These are phyloP conservation scores for Odontomyia ornata DNA, from an alignment of 2,888 invertebrate genomes.

Conservation along the genomic window DNA sequence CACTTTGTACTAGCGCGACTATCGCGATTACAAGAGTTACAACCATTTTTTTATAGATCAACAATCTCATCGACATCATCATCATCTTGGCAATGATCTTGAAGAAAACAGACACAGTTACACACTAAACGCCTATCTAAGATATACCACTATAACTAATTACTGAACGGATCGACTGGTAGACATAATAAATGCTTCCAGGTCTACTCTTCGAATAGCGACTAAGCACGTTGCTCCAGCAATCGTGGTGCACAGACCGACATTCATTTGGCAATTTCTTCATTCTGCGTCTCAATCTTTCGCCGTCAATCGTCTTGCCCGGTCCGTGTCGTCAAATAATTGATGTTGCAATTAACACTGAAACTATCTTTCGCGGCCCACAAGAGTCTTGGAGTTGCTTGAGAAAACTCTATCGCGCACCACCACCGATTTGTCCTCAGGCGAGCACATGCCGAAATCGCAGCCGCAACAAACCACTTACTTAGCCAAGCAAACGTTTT, in stretches of 20 bases:
- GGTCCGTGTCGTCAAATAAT: slow-evolving; percentile 10
- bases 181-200: slow-evolving; percentile 22
- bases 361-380: background rate
- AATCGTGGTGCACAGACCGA: background rate
- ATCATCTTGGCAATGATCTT: slow-evolving; percentile 31
- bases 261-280: slow-evolving; percentile 27
- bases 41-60: slow-evolving; percentile 30
- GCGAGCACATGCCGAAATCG: background rate
- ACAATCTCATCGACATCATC: slow-evolving; percentile 23
- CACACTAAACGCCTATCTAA: slow-evolving; percentile 13
- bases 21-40: slow-evolving; percentile 10
- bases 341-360: slow-evolving; percentile 34
- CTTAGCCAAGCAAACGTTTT: slow-evolving; percentile 10
- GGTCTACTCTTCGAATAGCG: slow-evolving; percentile 13
- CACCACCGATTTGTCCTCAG: background rate
- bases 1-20: background rate
- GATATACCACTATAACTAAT: slow-evolving; percentile 24
- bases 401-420: background rate
- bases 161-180: background rate
- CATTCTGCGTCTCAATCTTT: background rate
- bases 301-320: background rate
- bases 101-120: slow-evolving; percentile 13
- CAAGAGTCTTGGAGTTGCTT: background rate
- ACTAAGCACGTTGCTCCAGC: slow-evolving; percentile 11
- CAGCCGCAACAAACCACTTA: background rate